Evolutionary conservation across 2,113 vertebrate genomes (phyloP).

Genomic region (Gobius niger): DNA sequence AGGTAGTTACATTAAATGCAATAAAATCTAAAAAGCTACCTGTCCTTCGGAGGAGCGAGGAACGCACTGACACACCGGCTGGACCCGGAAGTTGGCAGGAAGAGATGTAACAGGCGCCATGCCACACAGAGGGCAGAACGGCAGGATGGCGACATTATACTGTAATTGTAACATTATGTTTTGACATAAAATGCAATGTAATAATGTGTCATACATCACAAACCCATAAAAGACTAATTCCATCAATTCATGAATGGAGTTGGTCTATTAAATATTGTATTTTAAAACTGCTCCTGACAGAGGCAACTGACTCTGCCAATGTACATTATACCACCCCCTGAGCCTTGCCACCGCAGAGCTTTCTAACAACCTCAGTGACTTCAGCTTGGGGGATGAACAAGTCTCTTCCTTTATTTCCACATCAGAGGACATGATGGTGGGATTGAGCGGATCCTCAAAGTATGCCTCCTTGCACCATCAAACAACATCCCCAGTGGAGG

Average conservation of each 20-base stretch:
- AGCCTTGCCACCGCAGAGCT: no score
- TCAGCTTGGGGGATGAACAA: no score
- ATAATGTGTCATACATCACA: constrained; percentile 49
- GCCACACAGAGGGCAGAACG: constrained; percentile 7
- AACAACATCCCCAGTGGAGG: no score
- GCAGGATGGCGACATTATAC: background rate
- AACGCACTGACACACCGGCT: no score
- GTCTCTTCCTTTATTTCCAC: no score
- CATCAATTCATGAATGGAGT: background rate
- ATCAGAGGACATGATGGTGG: no score
- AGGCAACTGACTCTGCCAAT: background rate
- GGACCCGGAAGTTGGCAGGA: constrained; percentile 1
- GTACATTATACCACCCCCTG: background rate
- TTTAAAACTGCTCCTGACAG: background rate
- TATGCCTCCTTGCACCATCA: no score
- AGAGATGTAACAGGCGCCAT: no score
- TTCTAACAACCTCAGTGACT: no score
- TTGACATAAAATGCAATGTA: constrained; percentile 41
- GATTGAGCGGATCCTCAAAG: no score
- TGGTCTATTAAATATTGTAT: background rate
- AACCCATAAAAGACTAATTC: background rate
- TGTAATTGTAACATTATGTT: constrained; percentile 27
- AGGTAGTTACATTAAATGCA: no score
- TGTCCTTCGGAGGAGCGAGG: no score
- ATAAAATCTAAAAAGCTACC: background rate